Base-by-base conservation (phyloP, 2,888 invertebrate genomes). In the Portevinia maculata region DNA sequence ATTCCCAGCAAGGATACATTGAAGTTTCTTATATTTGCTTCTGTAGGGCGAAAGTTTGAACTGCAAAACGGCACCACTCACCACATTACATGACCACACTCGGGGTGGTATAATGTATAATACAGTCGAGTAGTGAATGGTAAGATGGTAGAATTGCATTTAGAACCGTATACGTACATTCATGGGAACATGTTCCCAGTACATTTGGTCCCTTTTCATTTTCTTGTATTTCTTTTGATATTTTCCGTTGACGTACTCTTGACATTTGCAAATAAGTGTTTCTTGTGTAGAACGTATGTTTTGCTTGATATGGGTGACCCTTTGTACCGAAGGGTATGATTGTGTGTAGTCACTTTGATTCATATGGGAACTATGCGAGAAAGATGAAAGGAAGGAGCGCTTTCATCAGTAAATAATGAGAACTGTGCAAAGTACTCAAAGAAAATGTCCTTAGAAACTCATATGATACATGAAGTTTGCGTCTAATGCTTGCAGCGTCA, bases 231-330 rank as follows among this genome's bases (percentile, higher is more conserved):
- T 21, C 21, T 17, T 32, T 53, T 34, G 21, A 41, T 46, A 28
- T n/a, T 50, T 30, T 52, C 28, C 28, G 17, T 30, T 17, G n/a
- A 17, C 7, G 19, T 50, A 28, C 60, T 48, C 48, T 73, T 73
- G 73, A 73, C 55, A 73, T 73, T 73, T 73, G 48, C 53, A 48
- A 64, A 28, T 37, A 62, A 62, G 60, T 19, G 53, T 34, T 62
- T 34, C 44, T 44, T 44, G 44, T 53, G 53, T 39, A 30, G 34
- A 28, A 57, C 32, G 59, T n/a, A n/a, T 50, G 70, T 70, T 39
- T 13, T 21, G 32, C 15, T 30, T n/a, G 48, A 21, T 17, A 15
- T 53, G 37, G 52, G 30, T 52, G 39, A 30, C 30, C 39, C 44
- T 34, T 48, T 34, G 9, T 44, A 11, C 17, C 17, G 37, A 48